Evolutionary conservation across 1,140 invertebrate genomes (phyloP), one percentile per base, ranked within the genome.

Genomic region (Diorhabda elongata): DNA sequence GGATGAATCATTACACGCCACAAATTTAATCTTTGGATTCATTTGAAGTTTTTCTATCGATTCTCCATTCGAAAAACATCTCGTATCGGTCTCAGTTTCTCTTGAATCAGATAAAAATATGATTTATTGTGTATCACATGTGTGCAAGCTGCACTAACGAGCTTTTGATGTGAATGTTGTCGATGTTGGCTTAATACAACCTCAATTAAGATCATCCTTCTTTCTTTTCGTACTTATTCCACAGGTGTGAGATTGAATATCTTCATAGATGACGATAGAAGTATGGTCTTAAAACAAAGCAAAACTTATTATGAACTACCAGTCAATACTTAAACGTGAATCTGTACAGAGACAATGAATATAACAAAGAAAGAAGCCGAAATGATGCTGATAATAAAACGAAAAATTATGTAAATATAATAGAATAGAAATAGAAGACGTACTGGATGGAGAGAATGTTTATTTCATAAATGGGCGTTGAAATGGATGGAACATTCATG

Each of bases 11-110:
- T 58, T 56, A 65, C 47, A 65, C 47, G 64, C 11, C 64, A 65
- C 26, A 11, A 62, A 65, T 65, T 65, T 65, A 65, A 65, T 65
- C 47, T 65, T 65, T 65, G 44, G 47, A 65, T 65, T 65, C 56
- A 58, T 65, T 65, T 44, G 42, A 4, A 65, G 64, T 65, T 58
- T 62, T 65, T 65, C 52, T 41, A 57, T 65, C 56, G 56, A 65
- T 65, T 56, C 52, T 65, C 56, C 41, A 58, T 65, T 65, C 42
- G 64, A 5, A 65, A 42, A 65, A 65, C 59, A 58, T 56, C 42
- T 8, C 42, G 61, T 62, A 62, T 62, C 43, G 43, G 61, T 5
- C 61, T 42, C 26, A 26, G 26, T 26, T 52, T 52, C 61, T 62
- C 61, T 62, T 44, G 61, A 44, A 62, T 62, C 61, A 62, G 43